Evolutionary conservation across 2,113 vertebrate genomes (phyloP), one percentile per base, ranked within the genome.

Genomic region (Miniopterus natalensis): DNA sequence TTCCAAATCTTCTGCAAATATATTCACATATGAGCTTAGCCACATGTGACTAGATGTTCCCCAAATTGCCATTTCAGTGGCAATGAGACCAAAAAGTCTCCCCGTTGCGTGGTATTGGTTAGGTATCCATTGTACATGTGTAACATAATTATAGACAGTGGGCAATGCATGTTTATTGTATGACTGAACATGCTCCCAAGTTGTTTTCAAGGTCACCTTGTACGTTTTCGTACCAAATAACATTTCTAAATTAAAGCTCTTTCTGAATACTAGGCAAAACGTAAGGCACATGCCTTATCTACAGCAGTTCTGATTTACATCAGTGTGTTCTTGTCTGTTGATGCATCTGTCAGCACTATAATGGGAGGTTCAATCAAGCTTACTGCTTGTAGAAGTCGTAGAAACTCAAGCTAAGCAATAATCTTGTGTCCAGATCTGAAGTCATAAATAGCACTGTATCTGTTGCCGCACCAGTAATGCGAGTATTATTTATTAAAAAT

Each of bases 401-500:
- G 21, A 73, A 78, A 91, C 63, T 74, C 88, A 97, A 95, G 45
- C 29, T 88, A 96, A 92, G 53, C 57, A 94, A 78, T 86, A 81
- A 97, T 96, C 20, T 66, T 90, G 21, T 59, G 1, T 94, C 63
- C 61, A 85, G 61, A 93, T 47, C 15, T 88, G 57, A 97, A 94
- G 29, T 81, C 61, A 78, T 90, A 94, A 90, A 94, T 70, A 86
- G 75, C 17, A 81, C 5, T 3, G 23, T 65, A 88, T 90, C 84
- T 96, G 29, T 68, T 96, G 36, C 87, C 29, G 95, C 36, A 74
- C 0, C 21, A 66, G 31, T 59, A 96, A 90, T 87, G n/a, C 25
- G 81, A 57, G n/a, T 15, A 8, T 31, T 97, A 92, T 94, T 94
- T 92, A 75, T 93, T 92, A 93, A 92, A 93, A 97, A 95, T 74